Base-by-base conservation (phyloP, 2,113 vertebrate species). In the Melanerpes formicivorus region DNA sequence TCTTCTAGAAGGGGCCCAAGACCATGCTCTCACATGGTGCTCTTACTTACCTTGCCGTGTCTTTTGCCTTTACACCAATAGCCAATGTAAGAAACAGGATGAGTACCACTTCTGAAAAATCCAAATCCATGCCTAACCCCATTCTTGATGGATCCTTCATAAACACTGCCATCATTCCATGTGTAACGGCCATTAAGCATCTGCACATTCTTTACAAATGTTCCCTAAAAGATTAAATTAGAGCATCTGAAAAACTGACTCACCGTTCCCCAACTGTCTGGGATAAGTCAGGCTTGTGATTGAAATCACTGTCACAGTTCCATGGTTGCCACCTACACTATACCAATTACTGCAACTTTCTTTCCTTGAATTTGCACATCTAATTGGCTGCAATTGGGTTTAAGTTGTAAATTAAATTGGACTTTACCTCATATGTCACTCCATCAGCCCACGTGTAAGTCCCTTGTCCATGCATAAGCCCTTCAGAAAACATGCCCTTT, bases 401-500 rank as follows among this genome's bases (percentile, higher is more conserved):
- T n/a, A 34, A 34, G 13, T 71, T 60, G 1, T 3, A 82, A 86
- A 4, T 14, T 9, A 58, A 50, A 40, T 1, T 6, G 23, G 14
- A 14, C 54, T 72, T 94, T 97, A 99, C 99, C 98, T 99, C 98
- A 1, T 98, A 99, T 91, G 97, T 98, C 52, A 99, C 55, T 88
- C 98, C 98, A 37, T 98, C 97, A 23, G 97, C 91, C 98, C 97
- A 98, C 1, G 95, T 97, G 63, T 99, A 99, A 76, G 96, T 97
- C 21, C 99, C 99, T 42, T 29, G 91, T 71, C 99, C 99, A 4
- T 99, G 95, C 98, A 99, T 98, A 22, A 97, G 63, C n/a, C 99
- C 99, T 75, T 97, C 97, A 37, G 98, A 98, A 97, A 99, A 99
- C 19, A 82, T 94, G 25, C 99, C 99, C 99, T 99, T 88, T 5